Percentiles rank a stretch among this genome's conserved stretches.
Conservation (phyloP, 2,113 vertebrate genomes). For the Notothenia coriiceps region DNA sequence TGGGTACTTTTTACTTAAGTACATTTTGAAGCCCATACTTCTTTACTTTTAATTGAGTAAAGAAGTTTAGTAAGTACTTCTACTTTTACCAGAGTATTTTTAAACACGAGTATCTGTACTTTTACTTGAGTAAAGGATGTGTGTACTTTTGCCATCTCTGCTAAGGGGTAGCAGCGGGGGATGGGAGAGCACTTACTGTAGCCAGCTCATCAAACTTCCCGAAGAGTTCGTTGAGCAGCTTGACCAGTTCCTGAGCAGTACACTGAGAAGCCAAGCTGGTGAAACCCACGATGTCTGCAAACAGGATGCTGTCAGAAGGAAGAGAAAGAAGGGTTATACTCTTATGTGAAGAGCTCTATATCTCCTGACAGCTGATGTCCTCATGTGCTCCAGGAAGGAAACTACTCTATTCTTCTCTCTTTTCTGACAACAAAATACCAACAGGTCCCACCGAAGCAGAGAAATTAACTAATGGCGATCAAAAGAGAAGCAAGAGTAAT, state of each 20-base stretch:
- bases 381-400: neutral
- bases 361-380: conserved; percentile 11
- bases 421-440: conserved; percentile 7
- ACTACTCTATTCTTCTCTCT: neutral
- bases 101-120: no score
- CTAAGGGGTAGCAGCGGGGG: neutral
- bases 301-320: conserved; percentile 90
- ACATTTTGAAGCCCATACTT: no score
- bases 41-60: no score
- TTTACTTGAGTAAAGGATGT: no score
- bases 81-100: no score
- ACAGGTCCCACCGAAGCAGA: conserved; percentile 15
- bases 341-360: conserved; percentile 1
- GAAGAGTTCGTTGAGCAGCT: conserved; percentile 97
- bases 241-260: conserved; percentile 97
- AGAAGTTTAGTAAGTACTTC: no score
- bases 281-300: conserved; percentile 99
- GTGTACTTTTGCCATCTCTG: no score
- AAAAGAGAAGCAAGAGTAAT: conserved; percentile 49
- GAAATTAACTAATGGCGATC: conserved; percentile 36
- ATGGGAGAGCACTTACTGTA: conserved; percentile 88
- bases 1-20: no score
- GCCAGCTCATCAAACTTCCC: conserved; percentile 99
- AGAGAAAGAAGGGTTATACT: conserved; percentile 7
- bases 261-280: conserved; percentile 97